Base-by-base conservation (phyloP, 1,140 invertebrate genomes). In the Leguminivora glycinivorella region DNA sequence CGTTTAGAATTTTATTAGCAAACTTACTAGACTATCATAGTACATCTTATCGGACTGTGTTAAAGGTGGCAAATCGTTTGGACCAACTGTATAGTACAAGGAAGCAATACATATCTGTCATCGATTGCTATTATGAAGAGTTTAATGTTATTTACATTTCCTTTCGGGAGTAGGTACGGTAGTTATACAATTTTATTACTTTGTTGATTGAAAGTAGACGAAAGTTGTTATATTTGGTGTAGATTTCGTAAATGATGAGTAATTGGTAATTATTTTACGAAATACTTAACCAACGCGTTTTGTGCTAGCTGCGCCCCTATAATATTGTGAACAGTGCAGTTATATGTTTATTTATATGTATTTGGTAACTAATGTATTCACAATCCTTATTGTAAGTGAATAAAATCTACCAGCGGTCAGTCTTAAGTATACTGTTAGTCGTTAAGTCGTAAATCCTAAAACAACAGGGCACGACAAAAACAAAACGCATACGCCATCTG, bases 231-330 rank as follows among this genome's bases (percentile, higher is more conserved):
- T 52, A 52, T 52, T 52, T 52, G 47, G 1, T n/a, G 7, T 10
- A 52, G 17, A 52, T 52, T 52, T 52, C 47, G 47, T 52, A 52
- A 52, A 22, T 52, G 47, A 52, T 19, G n/a, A 19, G 43, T 47
- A 47, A 47, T 47, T 17, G 43, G 6, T 47, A 47, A 17, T 17
- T 17, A 12, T 47, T 40, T 47, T 47, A 47, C 43, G n/a, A 17
- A 47, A 47, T n/a, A n/a, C n/a, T n/a, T n/a, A n/a, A n/a, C n/a
- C n/a, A n/a, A n/a, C n/a, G n/a, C n/a, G n/a, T n/a, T n/a, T n/a
- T n/a, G n/a, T n/a, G n/a, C n/a, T n/a, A n/a, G n/a, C n/a, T n/a
- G n/a, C n/a, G n/a, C n/a, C n/a, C n/a, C n/a, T n/a, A n/a, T n/a
- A n/a, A n/a, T n/a, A n/a, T n/a, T n/a, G n/a, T n/a, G n/a, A n/a